Conservation (phyloP, 1,140 invertebrate genomes). For the Atta cephalotes region DNA sequence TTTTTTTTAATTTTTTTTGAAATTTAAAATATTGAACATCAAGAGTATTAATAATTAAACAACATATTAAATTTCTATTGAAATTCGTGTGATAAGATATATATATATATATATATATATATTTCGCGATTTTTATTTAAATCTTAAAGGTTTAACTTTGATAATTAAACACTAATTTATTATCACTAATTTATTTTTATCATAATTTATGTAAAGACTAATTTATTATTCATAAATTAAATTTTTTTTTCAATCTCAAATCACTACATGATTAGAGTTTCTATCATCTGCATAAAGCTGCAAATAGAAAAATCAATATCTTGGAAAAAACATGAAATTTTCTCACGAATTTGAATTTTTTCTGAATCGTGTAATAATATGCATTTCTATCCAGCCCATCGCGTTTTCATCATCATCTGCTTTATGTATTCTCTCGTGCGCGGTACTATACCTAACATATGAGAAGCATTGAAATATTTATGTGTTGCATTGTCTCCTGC, state of each 20-base stretch:
- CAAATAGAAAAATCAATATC: neutral
- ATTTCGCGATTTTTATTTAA: neutral
- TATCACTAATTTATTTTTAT: neutral
- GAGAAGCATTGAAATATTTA: constrained; percentile 83
- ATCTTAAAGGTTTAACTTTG: neutral
- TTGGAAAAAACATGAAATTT: neutral
- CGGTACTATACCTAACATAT: constrained; percentile 74
- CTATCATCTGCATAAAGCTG: neutral
- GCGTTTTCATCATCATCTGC: neutral
- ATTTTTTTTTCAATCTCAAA: neutral
- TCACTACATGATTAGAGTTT: neutral
- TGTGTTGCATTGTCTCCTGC: constrained; percentile 83
- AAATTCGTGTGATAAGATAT: neutral
- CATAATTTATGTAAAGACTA: neutral
- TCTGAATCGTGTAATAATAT: constrained; percentile 1
- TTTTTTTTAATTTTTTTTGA: neutral
- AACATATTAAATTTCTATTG: neutral
- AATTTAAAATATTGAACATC: no score
- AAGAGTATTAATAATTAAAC: no score
- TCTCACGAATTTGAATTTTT: neutral
- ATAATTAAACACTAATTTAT: neutral
- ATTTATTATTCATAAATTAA: neutral
- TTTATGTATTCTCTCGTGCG: constrained; percentile 35
- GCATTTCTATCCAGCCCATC: neutral
- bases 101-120: neutral